Conservation (phyloP, 2,113 vertebrate genomes). For the Plectropomus leopardus region DNA sequence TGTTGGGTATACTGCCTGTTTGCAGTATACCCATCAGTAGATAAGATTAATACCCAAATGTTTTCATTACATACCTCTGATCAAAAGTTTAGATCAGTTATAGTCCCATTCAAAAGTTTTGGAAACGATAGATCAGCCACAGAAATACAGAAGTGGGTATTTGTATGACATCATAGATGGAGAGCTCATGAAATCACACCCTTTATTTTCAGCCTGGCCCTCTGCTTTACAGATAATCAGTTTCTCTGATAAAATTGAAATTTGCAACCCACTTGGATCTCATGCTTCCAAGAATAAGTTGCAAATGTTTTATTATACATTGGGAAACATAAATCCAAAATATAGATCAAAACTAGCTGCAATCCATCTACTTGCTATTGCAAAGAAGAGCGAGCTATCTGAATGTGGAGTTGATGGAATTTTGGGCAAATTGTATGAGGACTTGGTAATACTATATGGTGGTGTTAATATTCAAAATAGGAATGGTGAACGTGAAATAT, state of each 20-base stretch:
- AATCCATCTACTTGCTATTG: too few relatives aligned
- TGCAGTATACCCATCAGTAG: not conserved
- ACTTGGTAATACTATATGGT: conserved; percentile 14
- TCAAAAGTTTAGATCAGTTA: conserved; percentile 32
- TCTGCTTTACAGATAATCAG: conserved; percentile 34
- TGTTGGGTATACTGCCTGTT: conserved; percentile 12
- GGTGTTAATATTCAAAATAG: conserved; percentile 23
- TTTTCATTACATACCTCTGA: conserved; percentile 18
- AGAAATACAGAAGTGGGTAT: conserved; percentile 1
- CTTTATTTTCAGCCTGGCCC: conserved; percentile 19
- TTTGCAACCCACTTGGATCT: too few relatives aligned
- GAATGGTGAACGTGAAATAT: conserved; percentile 26
- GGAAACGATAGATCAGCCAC: not conserved
- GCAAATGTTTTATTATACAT: conserved; percentile 35
- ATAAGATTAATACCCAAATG: not conserved
- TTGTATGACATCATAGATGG: conserved; percentile 25
- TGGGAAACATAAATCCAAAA: conserved; percentile 35
- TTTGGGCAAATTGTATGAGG: conserved; percentile 8
- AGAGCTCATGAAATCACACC: conserved; percentile 20
- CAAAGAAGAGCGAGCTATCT: not conserved
- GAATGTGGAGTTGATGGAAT: conserved; percentile 34
- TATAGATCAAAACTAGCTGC: conserved; percentile 20
- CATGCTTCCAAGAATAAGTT: too few relatives aligned
- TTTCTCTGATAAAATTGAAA: conserved; percentile 33
- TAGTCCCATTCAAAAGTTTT: conserved; percentile 9